Percentiles rank a stretch among this genome's conserved stretches.
phyloP scores from a whole-genome alignment of 2,797 vertebrate species.

The Sebastes baramenuke region DNA sequence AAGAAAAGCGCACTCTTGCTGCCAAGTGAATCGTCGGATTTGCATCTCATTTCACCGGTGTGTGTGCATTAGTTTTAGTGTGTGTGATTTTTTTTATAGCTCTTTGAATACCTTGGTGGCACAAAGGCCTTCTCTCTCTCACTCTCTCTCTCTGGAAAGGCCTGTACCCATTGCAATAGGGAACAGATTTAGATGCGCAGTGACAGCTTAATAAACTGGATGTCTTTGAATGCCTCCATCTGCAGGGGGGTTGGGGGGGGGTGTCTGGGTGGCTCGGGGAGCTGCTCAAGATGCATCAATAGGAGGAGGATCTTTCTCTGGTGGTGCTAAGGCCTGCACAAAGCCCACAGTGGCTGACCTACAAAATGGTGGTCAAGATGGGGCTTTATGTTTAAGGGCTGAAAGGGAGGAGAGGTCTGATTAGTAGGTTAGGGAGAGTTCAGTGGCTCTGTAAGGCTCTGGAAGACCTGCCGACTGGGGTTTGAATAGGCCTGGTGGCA shows the following conservation, averaged over 20 bases:
- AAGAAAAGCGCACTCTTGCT: slow-evolving; percentile 80
- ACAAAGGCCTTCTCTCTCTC: slow-evolving; percentile 82
- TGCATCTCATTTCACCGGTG: slow-evolving; percentile 92
- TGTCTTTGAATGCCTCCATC: slow-evolving; percentile 83
- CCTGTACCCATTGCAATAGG: slow-evolving; percentile 89
- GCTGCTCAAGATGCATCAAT: slow-evolving; percentile 76
- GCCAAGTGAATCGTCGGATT: slow-evolving; percentile 92
- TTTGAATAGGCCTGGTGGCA: slow-evolving; percentile 79
- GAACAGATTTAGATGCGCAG: slow-evolving; percentile 96
- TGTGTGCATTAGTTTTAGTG: slow-evolving; percentile 73
- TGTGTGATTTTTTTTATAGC: slow-evolving; percentile 76
- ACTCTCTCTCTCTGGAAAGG: slow-evolving; percentile 72
- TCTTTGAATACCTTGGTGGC: slow-evolving; percentile 88
- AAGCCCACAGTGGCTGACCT: slow-evolving; percentile 82
- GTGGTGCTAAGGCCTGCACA: slow-evolving; percentile 72
- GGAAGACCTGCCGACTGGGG: slow-evolving; percentile 72
- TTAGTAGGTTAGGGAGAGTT: slow-evolving; percentile 83
- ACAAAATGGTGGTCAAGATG: slow-evolving; percentile 86
- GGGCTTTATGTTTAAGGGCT: slow-evolving; percentile 79
- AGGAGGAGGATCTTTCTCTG: slow-evolving; percentile 77
- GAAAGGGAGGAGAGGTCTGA: slow-evolving; percentile 84
- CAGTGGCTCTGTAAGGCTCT: slow-evolving; percentile 71
- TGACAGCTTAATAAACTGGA: slow-evolving; percentile 96
- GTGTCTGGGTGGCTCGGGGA: slow-evolving; percentile 66
- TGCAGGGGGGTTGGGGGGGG: slow-evolving; percentile 73